Evolutionary conservation across 2,113 vertebrate genomes (phyloP).

Genomic region (Shinisaurus crocodilurus): DNA sequence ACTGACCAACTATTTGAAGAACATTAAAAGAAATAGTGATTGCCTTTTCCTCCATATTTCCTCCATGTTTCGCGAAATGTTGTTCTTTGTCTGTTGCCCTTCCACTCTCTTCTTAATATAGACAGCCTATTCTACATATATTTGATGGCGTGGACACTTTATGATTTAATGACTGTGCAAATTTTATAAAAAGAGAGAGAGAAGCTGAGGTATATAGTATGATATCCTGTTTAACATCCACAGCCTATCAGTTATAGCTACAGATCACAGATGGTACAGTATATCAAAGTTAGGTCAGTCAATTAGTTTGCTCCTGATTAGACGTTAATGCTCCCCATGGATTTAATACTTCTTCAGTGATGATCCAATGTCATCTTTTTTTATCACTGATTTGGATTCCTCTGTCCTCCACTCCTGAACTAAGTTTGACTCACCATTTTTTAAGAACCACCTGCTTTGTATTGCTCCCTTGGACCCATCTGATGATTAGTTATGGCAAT

Average conservation of each 20-base stretch:
- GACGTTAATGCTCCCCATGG: slow-evolving; percentile 56
- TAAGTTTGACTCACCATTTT: background rate
- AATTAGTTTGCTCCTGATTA: slow-evolving; percentile 65
- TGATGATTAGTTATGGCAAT: background rate
- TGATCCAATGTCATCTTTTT: slow-evolving; percentile 32
- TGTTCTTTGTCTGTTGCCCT: background rate
- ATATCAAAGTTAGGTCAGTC: slow-evolving; percentile 68
- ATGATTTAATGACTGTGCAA: slow-evolving; percentile 34
- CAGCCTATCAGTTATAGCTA: slow-evolving; percentile 65
- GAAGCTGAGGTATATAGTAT: background rate
- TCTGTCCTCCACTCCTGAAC: background rate
- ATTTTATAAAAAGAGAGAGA: slow-evolving; percentile 12
- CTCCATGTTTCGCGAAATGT: background rate
- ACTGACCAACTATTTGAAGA: background rate
- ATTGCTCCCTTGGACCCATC: background rate
- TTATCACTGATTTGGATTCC: slow-evolving; percentile 26
- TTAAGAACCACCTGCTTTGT: background rate
- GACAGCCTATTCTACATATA: slow-evolving; percentile 3
- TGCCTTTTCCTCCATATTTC: too few species aligned
- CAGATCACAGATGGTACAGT: slow-evolving; percentile 71
- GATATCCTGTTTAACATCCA: slow-evolving; percentile 45
- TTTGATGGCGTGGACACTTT: slow-evolving; percentile 46
- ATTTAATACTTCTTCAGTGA: slow-evolving; percentile 49
- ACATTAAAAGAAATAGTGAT: background rate
- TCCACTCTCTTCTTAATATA: slow-evolving; percentile 9